phyloP scores from a whole-genome alignment of 1,140 invertebrate genomes.

The Bombus sibiricus region DNA sequence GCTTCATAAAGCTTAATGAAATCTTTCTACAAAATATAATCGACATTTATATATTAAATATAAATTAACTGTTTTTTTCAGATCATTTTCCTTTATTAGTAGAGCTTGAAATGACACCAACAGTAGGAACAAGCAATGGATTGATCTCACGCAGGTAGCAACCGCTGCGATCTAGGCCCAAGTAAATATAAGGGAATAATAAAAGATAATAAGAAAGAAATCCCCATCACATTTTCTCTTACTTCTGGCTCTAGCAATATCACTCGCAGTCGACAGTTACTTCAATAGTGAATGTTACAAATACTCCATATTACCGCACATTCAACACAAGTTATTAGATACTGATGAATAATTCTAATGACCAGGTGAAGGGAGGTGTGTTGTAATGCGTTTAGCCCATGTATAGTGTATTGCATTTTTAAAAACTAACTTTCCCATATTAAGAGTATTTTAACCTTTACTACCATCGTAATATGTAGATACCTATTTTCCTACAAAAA shows the following conservation, averaged over 20 bases:
- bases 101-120: slow-evolving; percentile 93
- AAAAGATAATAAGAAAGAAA: slow-evolving; percentile 63
- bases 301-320: slow-evolving; percentile 81
- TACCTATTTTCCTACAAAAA: slow-evolving; percentile 81
- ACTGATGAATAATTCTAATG: slow-evolving; percentile 77
- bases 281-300: slow-evolving; percentile 76
- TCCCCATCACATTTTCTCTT: slow-evolving; percentile 77
- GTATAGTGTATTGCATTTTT: slow-evolving; percentile 82
- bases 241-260: slow-evolving; percentile 81
- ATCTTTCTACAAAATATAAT: background rate
- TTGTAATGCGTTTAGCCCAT: slow-evolving; percentile 82
- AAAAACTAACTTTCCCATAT: slow-evolving; percentile 70
- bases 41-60: background rate
- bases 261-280: slow-evolving; percentile 77
- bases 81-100: slow-evolving; percentile 98
- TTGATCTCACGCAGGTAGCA: slow-evolving; percentile 82
- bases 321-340: slow-evolving; percentile 72
- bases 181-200: slow-evolving; percentile 74
- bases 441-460: slow-evolving; percentile 72
- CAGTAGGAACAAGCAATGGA: slow-evolving; percentile 82
- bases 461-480: slow-evolving; percentile 79
- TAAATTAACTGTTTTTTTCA: slow-evolving; percentile 74
- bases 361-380: slow-evolving; percentile 78
- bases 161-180: slow-evolving; percentile 79
- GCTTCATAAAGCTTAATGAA: background rate